Conservation (phyloP, 2,888 invertebrate genomes). For the Oligia latruncula region DNA sequence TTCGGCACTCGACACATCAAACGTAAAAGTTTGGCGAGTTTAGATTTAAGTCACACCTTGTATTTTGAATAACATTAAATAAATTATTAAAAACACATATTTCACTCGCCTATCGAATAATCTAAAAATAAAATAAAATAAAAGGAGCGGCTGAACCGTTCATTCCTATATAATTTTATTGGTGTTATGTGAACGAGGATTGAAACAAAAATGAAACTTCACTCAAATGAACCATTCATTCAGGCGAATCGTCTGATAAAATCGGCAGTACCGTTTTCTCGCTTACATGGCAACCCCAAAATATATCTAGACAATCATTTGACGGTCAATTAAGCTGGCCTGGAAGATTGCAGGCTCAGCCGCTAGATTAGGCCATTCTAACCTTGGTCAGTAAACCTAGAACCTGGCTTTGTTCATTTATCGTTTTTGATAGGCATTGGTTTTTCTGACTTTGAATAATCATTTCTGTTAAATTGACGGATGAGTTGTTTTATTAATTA, state of each 20-base stretch:
- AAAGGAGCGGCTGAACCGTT: background rate
- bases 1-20: background rate
- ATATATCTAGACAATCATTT: conserved; percentile 62
- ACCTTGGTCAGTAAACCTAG: conserved; percentile 20
- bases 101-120: background rate
- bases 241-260: background rate
- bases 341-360: conserved; percentile 60
- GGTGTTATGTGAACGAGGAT: background rate
- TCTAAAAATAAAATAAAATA: background rate
- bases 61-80: too few species aligned
- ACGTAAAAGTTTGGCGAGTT: too few species aligned
- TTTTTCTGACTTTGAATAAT: conserved; percentile 1
- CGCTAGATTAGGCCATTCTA: conserved; percentile 40
- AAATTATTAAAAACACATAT: too few species aligned
- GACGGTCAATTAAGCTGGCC: conserved; percentile 63
- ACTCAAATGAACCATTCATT: background rate
- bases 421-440: conserved; percentile 17
- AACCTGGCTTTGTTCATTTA: conserved; percentile 33
- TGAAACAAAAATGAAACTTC: background rate
- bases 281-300: conserved; percentile 44
- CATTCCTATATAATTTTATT: background rate
- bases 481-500: too few species aligned
- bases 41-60: too few species aligned
- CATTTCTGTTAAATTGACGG: background rate
- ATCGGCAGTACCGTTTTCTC: background rate